Evolutionary conservation across 2,113 vertebrate species (phyloP).

Genomic region (Ariopsis seemanni): DNA sequence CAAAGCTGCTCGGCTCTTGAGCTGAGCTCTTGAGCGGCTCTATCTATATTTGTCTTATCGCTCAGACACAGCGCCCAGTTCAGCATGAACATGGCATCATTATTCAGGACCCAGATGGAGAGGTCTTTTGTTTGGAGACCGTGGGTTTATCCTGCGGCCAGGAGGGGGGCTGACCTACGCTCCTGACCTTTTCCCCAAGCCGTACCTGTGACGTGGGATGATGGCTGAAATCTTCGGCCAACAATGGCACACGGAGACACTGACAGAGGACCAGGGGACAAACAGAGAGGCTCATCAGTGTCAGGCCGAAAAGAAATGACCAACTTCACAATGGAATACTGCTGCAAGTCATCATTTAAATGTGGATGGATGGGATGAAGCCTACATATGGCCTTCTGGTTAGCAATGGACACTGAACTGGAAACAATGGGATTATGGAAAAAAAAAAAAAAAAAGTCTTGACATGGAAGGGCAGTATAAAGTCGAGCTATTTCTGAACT

Average conservation of each 20-base stretch:
- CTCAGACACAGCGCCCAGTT: slow-evolving; percentile 67
- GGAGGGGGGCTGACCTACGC: slow-evolving; percentile 60
- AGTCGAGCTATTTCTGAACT: slow-evolving; percentile 25
- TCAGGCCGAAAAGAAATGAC: slow-evolving; percentile 35
- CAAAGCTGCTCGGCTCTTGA: slow-evolving; percentile 44
- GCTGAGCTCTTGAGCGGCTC: slow-evolving; percentile 35
- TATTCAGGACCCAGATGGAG: slow-evolving; percentile 71
- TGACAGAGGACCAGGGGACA: slow-evolving; percentile 20
- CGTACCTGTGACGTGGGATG: slow-evolving; percentile 52
- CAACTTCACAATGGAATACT: slow-evolving; percentile 28
- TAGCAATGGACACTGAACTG: slow-evolving; percentile 26
- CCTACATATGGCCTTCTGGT: background rate
- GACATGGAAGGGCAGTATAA: background rate
- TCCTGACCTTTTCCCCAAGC: slow-evolving; percentile 57
- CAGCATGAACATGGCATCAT: slow-evolving; percentile 65
- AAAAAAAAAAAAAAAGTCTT: background rate
- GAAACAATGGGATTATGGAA: slow-evolving; percentile 19
- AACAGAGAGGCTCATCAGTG: slow-evolving; percentile 35
- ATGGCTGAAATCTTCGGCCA: slow-evolving; percentile 48
- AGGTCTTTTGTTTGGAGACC: slow-evolving; percentile 61
- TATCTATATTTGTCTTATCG: slow-evolving; percentile 71
- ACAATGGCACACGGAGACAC: slow-evolving; percentile 59
- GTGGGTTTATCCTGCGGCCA: slow-evolving; percentile 38
- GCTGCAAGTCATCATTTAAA: slow-evolving; percentile 38
- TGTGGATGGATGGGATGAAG: slow-evolving; percentile 13